phyloP scores from a whole-genome alignment of 2,113 vertebrate species.

The Trinectes maculatus region DNA sequence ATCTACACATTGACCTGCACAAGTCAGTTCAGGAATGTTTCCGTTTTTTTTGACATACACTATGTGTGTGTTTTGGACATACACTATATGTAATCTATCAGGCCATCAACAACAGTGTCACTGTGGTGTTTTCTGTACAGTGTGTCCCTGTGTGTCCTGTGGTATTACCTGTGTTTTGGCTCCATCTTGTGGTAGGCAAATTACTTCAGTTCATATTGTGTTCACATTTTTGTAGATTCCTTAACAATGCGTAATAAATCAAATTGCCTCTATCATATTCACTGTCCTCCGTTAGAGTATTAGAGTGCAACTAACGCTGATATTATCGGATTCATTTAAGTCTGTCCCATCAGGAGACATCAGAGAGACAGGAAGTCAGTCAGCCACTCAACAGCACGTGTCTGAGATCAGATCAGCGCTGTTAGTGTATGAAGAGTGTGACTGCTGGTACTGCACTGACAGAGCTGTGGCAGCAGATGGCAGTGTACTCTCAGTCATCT shows the following conservation, averaged over 20 bases:
- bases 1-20: no score
- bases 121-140: background rate
- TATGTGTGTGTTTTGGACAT: no score
- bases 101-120: background rate
- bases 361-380: background rate
- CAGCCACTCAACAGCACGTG: background rate
- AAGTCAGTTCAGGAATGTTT: no score
- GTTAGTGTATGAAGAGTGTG: no score
- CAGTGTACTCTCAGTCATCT: no score
- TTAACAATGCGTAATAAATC: no score
- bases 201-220: background rate
- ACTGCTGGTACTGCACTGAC: no score
- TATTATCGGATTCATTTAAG: background rate
- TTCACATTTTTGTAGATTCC: background rate
- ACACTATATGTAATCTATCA: background rate
- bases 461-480: no score
- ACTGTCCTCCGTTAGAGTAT: no score
- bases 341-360: no score
- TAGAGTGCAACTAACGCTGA: background rate
- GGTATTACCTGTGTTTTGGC: background rate
- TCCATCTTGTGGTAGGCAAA: background rate
- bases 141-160: background rate
- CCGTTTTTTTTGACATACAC: no score
- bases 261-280: no score
- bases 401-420: background rate